These are phyloP conservation scores for Pteronura brasiliensis DNA, from an alignment of 2,113 vertebrate genomes.

Conservation along the genomic window DNA sequence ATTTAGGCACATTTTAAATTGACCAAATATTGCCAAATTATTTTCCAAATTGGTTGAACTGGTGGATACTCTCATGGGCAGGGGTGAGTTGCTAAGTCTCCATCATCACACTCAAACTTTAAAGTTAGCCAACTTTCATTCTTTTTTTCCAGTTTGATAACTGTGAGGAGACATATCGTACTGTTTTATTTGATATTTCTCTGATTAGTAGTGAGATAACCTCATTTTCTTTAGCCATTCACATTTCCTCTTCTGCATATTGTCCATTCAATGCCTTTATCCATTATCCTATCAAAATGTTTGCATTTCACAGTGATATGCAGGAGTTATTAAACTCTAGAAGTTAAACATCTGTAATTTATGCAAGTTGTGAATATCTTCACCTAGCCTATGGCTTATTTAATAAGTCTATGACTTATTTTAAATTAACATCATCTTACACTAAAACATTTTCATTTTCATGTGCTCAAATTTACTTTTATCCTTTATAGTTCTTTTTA, in stretches of 20 bases:
- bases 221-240: not conserved
- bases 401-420: not conserved
- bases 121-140: not conserved
- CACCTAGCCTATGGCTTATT: not conserved
- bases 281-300: not conserved
- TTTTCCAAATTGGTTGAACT: not conserved
- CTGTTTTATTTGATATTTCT: not conserved
- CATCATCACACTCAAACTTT: not conserved
- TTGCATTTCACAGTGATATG: not conserved
- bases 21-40: not conserved
- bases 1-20: not conserved
- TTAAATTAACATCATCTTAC: not conserved
- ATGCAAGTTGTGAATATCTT: not conserved
- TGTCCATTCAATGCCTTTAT: not conserved
- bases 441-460: not conserved
- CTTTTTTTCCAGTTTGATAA: not conserved
- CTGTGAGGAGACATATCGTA: not conserved
- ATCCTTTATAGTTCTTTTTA: not conserved
- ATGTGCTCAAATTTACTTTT: not conserved
- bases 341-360: not conserved
- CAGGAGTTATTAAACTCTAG: not conserved
- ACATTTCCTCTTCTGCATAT: not conserved
- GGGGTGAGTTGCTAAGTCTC: not conserved
- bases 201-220: not conserved
- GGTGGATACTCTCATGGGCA: accelerated